These are phyloP conservation scores for Nomada flava DNA, from an alignment of 2,888 invertebrate genomes.

Conservation along the genomic window DNA sequence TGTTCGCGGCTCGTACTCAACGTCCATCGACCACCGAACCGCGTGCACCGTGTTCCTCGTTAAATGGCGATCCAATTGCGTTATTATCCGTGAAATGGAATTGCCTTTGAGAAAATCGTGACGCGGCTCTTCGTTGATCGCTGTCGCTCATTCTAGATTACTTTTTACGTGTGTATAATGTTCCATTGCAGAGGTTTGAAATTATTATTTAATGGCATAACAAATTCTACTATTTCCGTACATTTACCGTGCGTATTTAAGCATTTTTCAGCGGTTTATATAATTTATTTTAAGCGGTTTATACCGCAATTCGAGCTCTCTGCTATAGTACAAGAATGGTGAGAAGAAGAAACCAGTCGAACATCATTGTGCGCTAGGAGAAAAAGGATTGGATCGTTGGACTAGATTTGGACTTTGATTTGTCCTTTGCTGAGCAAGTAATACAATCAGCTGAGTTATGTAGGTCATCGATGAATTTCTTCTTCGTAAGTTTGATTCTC, in stretches of 20 bases:
- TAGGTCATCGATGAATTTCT: slow-evolving; percentile 24
- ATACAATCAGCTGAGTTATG: slow-evolving; percentile 23
- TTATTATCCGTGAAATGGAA: slow-evolving; percentile 45
- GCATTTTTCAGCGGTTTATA: no score
- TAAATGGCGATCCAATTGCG: slow-evolving; percentile 45
- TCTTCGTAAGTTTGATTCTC: slow-evolving; percentile 8
- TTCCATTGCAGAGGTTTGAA: no score
- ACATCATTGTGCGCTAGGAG: not conserved
- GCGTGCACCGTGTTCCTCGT: slow-evolving; percentile 27
- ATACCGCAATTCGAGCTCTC: no score
- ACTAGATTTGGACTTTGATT: slow-evolving; percentile 25
- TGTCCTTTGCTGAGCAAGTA: slow-evolving; percentile 17
- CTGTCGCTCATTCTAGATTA: not conserved
- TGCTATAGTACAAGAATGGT: not conserved
- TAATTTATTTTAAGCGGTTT: no score
- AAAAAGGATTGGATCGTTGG: not conserved
- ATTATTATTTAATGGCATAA: no score
- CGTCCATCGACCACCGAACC: slow-evolving; percentile 26
- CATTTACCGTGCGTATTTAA: no score
- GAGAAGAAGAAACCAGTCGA: slow-evolving; percentile 6
- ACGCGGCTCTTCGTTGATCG: not conserved
- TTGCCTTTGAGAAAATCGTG: slow-evolving; percentile 27
- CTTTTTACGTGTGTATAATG: not conserved
- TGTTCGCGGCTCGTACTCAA: slow-evolving; percentile 52
- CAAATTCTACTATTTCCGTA: no score